phyloP scores from a whole-genome alignment of 2,888 invertebrate species.

The Nymphalis polychloros region DNA sequence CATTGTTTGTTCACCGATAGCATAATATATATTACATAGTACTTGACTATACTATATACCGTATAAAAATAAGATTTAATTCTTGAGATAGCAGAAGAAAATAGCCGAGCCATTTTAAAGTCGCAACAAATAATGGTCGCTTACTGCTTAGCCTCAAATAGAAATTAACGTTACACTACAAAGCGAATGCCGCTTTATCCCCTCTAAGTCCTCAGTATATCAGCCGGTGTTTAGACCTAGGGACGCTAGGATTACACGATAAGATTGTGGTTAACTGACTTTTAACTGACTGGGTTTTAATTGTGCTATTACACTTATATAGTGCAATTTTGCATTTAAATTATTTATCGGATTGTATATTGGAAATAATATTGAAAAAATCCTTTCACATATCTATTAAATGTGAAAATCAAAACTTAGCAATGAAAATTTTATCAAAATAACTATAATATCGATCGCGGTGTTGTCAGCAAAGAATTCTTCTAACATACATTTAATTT shows the following conservation, averaged over 20 bases:
- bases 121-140: slow-evolving; percentile 21
- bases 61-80: slow-evolving; percentile 5
- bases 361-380: too few species aligned
- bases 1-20: too few species aligned
- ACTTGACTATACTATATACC: not conserved
- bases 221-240: slow-evolving; percentile 30
- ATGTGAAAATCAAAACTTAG: too few species aligned
- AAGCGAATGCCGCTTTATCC: slow-evolving; percentile 28
- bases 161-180: slow-evolving; percentile 20
- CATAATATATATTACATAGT: not conserved
- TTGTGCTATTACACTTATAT: slow-evolving; percentile 14
- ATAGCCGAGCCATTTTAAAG: slow-evolving; percentile 18
- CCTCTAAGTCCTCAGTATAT: slow-evolving; percentile 30
- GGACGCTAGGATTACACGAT: slow-evolving; percentile 35
- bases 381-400: too few species aligned
- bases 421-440: too few species aligned
- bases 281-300: slow-evolving; percentile 28
- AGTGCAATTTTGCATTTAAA: not conserved
- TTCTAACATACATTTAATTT: too few species aligned
- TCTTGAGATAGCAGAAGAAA: slow-evolving; percentile 1
- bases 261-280: slow-evolving; percentile 38
- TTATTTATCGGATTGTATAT: too few species aligned
- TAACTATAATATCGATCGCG: too few species aligned
- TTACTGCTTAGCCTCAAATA: slow-evolving; percentile 19
- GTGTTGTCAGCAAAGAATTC: too few species aligned